Base-by-base conservation (phyloP, 2,888 invertebrate species). In the Chymomyza amoena region DNA sequence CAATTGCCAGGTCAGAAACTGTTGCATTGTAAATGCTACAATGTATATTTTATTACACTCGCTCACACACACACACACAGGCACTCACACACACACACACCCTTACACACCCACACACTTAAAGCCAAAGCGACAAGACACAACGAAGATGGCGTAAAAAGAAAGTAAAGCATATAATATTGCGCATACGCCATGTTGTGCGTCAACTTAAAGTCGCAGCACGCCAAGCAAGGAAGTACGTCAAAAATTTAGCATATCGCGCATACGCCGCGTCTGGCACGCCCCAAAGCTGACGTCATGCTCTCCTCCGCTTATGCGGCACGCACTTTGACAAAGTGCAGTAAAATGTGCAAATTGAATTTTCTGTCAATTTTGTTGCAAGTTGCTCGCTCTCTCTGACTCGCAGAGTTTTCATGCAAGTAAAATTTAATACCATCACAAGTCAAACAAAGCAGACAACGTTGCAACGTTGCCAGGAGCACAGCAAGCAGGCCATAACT, bases 321-420 rank as follows among this genome's bases (percentile, higher is more conserved):
- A 59, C 56, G 68, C 65, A 16, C 69, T 68, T 75, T 71, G 73
- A 75, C 68, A 76, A 83, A 83, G 70, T 86, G 87, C 82, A 87
- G 80, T 72, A 84, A 83, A 78, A 83, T 82, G 87, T 82, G 85
- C 76, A 83, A 87, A 87, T 84, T 83, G 68, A 81, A 87, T 87
- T 87, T 87, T 73, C 71, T 75, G 75, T 72, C 85, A 84, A 87
- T 81, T 81, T 73, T 50, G 69, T 72, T 72, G 68, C 60, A 36
- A 18, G 50, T 25, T 61, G 4, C 32, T 20, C 25, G 15, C 32
- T 67, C 28, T 72, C 67, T 66, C 75, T 72, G 72, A 1, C 51
- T 5, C 51, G 54, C 18, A 18, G 54, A 20, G 54, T 16, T 20
- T 54, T 54, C 18, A 20, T 54, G 54, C 54, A 59, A 69, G 69